These are phyloP conservation scores for Antheraea yamamai DNA, from an alignment of 2,888 invertebrate genomes.

Conservation along the genomic window DNA sequence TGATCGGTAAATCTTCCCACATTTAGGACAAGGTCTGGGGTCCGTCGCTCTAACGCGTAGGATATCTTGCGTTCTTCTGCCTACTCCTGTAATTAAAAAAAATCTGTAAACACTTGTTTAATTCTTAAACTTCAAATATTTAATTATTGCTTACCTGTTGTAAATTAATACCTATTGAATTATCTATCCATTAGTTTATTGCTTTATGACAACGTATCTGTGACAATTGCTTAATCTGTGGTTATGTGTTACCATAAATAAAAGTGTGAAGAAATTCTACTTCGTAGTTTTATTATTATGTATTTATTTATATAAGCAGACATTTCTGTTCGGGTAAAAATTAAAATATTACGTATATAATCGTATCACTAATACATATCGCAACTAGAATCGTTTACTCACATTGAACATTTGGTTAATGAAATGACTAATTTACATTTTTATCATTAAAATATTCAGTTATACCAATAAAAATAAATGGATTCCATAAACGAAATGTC, in stretches of 20 bases:
- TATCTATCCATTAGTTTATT: background rate
- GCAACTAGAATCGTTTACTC: slow-evolving; percentile 81
- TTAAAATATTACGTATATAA: slow-evolving; percentile 81
- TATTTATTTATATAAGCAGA: slow-evolving; percentile 79
- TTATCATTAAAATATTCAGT: slow-evolving; percentile 41
- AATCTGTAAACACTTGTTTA: background rate
- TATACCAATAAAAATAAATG: slow-evolving; percentile 25
- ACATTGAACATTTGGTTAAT: slow-evolving; percentile 81
- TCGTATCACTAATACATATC: slow-evolving; percentile 80
- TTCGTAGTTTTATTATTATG: slow-evolving; percentile 80
- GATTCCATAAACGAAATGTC: slow-evolving; percentile 22
- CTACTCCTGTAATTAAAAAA: slow-evolving; percentile 70
- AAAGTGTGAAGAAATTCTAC: slow-evolving; percentile 56
- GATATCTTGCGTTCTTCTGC: slow-evolving; percentile 91
- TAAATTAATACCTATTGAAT: background rate
- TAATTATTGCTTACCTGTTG: background rate
- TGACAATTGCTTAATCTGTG: background rate
- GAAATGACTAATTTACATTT: slow-evolving; percentile 71
- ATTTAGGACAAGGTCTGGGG: slow-evolving; percentile 95
- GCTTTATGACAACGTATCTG: background rate
- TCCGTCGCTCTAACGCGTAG: slow-evolving; percentile 94
- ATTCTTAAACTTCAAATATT: background rate
- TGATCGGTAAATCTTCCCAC: slow-evolving; percentile 95
- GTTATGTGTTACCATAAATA: slow-evolving; percentile 18
- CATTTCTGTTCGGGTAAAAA: slow-evolving; percentile 79